Base-by-base conservation (phyloP, 1,140 invertebrate species). In the Paramacrobiotus metropolitanus region DNA sequence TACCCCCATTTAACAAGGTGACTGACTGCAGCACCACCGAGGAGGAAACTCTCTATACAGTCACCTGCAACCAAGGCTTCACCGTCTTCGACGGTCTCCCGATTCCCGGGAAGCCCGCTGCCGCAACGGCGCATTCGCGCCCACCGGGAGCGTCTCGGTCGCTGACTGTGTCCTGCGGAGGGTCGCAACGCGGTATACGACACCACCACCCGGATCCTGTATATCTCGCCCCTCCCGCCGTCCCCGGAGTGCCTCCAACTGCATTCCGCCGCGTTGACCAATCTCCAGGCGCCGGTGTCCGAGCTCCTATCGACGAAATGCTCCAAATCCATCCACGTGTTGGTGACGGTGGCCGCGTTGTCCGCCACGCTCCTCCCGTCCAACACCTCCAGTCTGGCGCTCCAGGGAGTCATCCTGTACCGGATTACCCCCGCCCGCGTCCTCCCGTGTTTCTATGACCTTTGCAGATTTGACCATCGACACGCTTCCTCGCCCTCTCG, bases 161-260 rank as follows among this genome's bases (percentile, higher is more conserved):
- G 88, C 89, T 1, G 87, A 93, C 69, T 93, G 89, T 72, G 86
- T 94, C 30, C 87, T 9, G 86, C 90, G 80, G 83, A 82, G n/a
- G 59, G 68, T 28, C 48, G 90, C 72, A 86, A 87, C 78, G 89
- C 86, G 15, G 84, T 83, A 63, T 96, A 95, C 68, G 87, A 94
- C 68, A 85, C 94, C 0, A 81, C 85, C 1, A 83, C 87, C 1
- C 80, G 82, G 20, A 80, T 94, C 0, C 83, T 81, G 29, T 96
- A 96, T 71, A 77, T 87, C 62, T 84, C 87, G 15, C 85, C 89
- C 65, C 87, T 86, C 18, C 87, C 85, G 20, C 85, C 93, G 2
- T 82, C 85, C 0, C 77, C 78, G 61, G 77, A 81, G 29, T 95
- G 91, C 70, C 73, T 93, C 30, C 77, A 81, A 1, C 84, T 89